These are phyloP conservation scores for Lapara coniferarum DNA, from an alignment of 2,888 invertebrate genomes.

Conservation along the genomic window DNA sequence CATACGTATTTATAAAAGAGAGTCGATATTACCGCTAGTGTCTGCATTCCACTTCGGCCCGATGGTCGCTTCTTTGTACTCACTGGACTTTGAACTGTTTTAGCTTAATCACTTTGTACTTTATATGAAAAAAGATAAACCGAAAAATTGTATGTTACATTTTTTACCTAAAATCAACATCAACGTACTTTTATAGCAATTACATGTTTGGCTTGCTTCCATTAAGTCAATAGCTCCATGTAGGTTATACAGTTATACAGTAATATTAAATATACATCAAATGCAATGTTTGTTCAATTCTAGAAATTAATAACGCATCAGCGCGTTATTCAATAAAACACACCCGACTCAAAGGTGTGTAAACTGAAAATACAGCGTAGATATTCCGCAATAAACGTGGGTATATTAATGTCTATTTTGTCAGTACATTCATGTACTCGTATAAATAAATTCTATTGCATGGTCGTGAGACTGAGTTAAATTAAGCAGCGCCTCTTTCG, in stretches of 20 bases:
- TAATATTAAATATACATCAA: background rate
- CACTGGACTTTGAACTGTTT: background rate
- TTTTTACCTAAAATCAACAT: no score
- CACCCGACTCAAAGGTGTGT: background rate
- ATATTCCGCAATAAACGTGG: background rate
- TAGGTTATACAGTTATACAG: background rate
- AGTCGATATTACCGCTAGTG: slow-evolving; percentile 14
- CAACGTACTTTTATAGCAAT: no score
- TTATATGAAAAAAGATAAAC: background rate
- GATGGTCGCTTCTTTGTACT: background rate
- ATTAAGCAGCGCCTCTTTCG: slow-evolving; percentile 54
- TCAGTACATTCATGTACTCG: slow-evolving; percentile 4
- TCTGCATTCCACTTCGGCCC: slow-evolving; percentile 8
- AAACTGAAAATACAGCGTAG: background rate
- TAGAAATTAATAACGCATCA: no score
- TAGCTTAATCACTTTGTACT: background rate
- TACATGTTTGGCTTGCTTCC: background rate
- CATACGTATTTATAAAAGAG: slow-evolving; percentile 9
- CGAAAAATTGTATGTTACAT: background rate
- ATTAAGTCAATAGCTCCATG: background rate
- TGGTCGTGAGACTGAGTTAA: slow-evolving; percentile 47
- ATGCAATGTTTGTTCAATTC: background rate
- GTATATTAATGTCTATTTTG: background rate
- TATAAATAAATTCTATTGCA: slow-evolving; percentile 29
- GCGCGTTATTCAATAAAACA: background rate